A percentile compares a stretch with the other conserved stretches of the same genome.
Evolutionary conservation across 2,113 vertebrate genomes (phyloP).

Genomic region (Eulacestoma nigropectus): DNA sequence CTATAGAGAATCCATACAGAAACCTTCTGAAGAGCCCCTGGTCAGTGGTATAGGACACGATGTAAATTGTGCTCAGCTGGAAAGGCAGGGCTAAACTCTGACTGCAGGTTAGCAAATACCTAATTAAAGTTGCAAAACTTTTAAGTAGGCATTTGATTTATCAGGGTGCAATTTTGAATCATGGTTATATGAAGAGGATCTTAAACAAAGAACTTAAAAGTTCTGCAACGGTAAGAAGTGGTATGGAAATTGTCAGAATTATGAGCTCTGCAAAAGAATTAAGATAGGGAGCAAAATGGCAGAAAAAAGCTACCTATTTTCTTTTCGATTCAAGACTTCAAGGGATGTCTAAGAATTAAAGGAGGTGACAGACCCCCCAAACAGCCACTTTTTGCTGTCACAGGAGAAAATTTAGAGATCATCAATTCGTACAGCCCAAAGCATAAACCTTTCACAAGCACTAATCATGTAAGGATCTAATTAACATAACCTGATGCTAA

Average conservation of each 20-base stretch:
- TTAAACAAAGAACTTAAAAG: not conserved
- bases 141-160: not conserved
- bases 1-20: not conserved
- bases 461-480: not conserved
- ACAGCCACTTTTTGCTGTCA: not conserved
- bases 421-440: not conserved
- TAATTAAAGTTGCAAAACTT: not conserved
- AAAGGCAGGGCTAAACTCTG: not conserved
- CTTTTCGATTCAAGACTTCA: not conserved
- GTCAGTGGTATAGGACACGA: accelerated
- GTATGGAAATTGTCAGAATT: not conserved
- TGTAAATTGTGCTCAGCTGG: not conserved
- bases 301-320: not conserved
- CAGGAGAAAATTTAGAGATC: not conserved
- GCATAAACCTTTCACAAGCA: not conserved
- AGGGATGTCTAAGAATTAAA: not conserved
- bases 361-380: not conserved
- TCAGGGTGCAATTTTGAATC: not conserved
- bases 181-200: not conserved
- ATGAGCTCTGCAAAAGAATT: not conserved
- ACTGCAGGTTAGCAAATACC: not conserved
- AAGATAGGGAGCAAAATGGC: not conserved
- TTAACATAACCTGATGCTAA: not conserved
- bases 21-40: not conserved
- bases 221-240: not conserved